Evolutionary conservation across 2,797 vertebrate species (phyloP).

Genomic region (Falco novaeseelandiae): DNA sequence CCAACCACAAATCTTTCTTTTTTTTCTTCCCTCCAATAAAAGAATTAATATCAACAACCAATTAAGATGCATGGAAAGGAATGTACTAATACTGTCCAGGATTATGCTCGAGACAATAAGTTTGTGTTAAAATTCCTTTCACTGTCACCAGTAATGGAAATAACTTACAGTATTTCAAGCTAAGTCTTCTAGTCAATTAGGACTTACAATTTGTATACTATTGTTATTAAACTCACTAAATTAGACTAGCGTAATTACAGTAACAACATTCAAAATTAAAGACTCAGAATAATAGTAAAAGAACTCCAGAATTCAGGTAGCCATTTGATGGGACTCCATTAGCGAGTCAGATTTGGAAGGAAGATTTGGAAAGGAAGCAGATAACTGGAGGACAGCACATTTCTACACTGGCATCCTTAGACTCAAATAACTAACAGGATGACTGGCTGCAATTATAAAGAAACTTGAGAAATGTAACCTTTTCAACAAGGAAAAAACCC

Average conservation of each 20-base stretch:
- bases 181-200: not conserved
- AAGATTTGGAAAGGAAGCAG: not conserved
- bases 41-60: not conserved
- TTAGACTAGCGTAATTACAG: not conserved
- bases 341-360: not conserved
- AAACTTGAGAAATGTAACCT: constrained; percentile 13
- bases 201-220: not conserved
- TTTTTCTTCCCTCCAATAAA: not conserved
- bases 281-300: not conserved
- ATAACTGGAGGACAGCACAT: not conserved
- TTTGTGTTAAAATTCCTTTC: not conserved
- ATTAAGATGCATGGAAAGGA: not conserved
- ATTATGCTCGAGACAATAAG: not conserved
- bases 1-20: not conserved
- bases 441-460: constrained; percentile 36
- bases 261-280: not conserved
- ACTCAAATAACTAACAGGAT: constrained; percentile 10
- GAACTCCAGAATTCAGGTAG: not conserved
- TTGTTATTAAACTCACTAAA: not conserved
- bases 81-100: not conserved
- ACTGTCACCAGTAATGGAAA: not conserved
- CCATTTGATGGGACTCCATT: not conserved
- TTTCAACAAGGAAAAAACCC: not conserved
- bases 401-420: not conserved
- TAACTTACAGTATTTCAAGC: not conserved